These are phyloP conservation scores for Diplodus puntazzo DNA, from an alignment of 2,797 vertebrate species.

Conservation along the genomic window DNA sequence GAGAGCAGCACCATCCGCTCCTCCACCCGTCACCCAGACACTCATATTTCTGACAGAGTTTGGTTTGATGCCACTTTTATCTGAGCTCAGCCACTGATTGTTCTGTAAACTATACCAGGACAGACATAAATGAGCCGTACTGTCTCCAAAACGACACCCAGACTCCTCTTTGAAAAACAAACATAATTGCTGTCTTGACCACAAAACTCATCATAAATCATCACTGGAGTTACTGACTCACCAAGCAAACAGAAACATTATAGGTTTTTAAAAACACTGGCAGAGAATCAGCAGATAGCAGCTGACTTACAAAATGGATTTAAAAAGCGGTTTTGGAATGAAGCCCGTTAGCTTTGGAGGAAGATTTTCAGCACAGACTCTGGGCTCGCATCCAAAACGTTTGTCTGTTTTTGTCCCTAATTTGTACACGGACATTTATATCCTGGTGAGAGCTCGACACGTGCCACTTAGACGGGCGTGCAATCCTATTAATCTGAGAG, in stretches of 20 bases:
- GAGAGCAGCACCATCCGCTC: constrained; percentile 46
- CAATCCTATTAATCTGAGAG: constrained; percentile 16
- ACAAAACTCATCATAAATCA: constrained; percentile 43
- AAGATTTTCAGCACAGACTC: constrained; percentile 46
- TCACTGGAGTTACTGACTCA: constrained; percentile 11
- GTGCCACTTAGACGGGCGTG: not conserved
- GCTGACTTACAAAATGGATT: constrained; percentile 34
- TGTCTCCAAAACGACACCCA: constrained; percentile 20
- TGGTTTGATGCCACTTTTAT: constrained; percentile 34
- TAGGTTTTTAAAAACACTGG: constrained; percentile 20
- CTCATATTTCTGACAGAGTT: constrained; percentile 16
- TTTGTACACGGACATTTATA: constrained; percentile 43
- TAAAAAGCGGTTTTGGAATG: constrained; percentile 42
- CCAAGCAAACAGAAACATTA: constrained; percentile 11
- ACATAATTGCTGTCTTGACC: constrained; percentile 37
- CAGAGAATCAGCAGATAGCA: constrained; percentile 34
- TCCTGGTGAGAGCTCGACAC: constrained; percentile 20
- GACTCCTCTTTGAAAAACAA: constrained; percentile 21
- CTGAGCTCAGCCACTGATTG: constrained; percentile 56
- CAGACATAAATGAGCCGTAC: constrained; percentile 41
- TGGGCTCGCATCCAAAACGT: constrained; percentile 47
- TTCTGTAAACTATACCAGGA: constrained; percentile 50
- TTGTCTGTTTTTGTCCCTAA: constrained; percentile 34
- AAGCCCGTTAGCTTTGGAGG: constrained; percentile 33
- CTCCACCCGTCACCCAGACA: constrained; percentile 13